Evolutionary conservation across 2,888 invertebrate genomes (phyloP), one percentile per base, ranked within the genome.

Genomic region (Oligia strigilis): DNA sequence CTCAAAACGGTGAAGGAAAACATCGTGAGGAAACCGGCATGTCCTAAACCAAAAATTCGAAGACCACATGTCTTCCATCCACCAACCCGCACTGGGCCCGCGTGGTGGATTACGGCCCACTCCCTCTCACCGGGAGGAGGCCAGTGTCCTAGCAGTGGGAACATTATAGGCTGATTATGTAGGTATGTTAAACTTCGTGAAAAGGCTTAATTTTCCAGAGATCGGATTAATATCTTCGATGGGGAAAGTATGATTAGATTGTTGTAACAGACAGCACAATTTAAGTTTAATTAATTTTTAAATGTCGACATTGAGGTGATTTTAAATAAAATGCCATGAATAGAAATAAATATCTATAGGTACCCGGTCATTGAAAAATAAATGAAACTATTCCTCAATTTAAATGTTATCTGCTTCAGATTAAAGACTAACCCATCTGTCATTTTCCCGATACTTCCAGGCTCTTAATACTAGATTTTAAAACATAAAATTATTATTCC

Each of bases 191-290:
- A 29, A 29, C 29, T 29, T 29, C 29, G 29, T 29, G 29, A 76
- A 72, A 65, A 71, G 55, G 36, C 23, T 77, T 77, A 14, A 71
- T 81, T 62, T 73, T 58, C 17, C 58, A 64, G 49, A 58, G 43
- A 67, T 64, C 19, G 40, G 13, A 43, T 74, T 60, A 71, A 60
- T 72, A 55, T 55, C 62, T 66, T 74, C 13, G 19, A 66, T 62
- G 23, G 4, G 3, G 1, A 62, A 75, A 52, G 29, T 71, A 71
- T 46, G 52, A 64, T 70, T 70, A 67, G 6, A 65, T 65, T 9
- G n/a, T 36, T 83, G 43, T 60, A 55, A 43, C 14, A 65, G 60
- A 62, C 64, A 83, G n/a, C 13, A 23, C 4, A 65, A 58, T 40
- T 77, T 46, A 46, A 46, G 17, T 46, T 81, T 23, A 71, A 49